Evolutionary conservation across 2,797 vertebrate species (phyloP), one percentile per base, ranked within the genome.

Genomic region (Parotocinclus haroldoi): DNA sequence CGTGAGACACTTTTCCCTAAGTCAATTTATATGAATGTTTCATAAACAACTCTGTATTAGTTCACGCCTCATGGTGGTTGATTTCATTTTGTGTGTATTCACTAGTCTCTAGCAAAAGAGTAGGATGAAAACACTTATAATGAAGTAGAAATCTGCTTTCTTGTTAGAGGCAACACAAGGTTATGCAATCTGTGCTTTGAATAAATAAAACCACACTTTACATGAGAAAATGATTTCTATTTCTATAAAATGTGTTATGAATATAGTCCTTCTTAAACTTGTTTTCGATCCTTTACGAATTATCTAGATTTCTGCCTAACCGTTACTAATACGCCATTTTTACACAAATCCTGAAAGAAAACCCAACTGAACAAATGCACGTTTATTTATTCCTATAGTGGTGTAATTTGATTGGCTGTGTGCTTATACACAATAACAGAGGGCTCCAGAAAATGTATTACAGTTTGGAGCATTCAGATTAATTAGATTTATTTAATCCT

Each of bases 401-500:
- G 27, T 27, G 27, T 27, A 27, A 27, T 27, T 27, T 27, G 5
- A 27, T 27, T 5, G 27, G 27, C 27, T 5, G 27, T 27, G 27
- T 27, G 27, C 40, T 11, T 3, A 9, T 42, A 42, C 40, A 42
- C 50, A 48, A 42, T 62, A 52, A 57, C 64, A 58, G 49, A 42
- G 50, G 49, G 17, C 27, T 55, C 19, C 16, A 66, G 44, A 61
- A 50, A 50, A 74, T 72, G 76, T 83, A 78, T 81, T 71, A 68
- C 60, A 61, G 58, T 79, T 71, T 81, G 67, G 60, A 79, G 55
- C 56, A 59, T 62, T 74, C 56, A 68, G 71, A 78, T 66, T 74
- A 78, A 78, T 80, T 73, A 73, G 75, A 74, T 78, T 77, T 80
- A 75, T 66, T 49, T 60, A 76, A 79, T 74, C 63, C 57, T 80